Evolutionary conservation across 2,113 vertebrate genomes (phyloP).

Genomic region (Rallus limicola): DNA sequence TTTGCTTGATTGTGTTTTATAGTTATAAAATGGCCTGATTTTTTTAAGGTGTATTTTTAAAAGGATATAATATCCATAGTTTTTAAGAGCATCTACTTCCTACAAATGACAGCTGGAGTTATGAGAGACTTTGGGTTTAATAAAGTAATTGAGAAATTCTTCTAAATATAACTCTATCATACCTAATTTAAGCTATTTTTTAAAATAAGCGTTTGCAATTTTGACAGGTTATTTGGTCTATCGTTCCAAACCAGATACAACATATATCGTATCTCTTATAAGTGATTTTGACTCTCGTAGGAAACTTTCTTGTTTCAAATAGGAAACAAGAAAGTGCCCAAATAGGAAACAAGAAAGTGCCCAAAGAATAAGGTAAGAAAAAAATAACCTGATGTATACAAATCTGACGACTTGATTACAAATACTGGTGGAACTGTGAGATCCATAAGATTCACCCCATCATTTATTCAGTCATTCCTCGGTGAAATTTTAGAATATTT

Average conservation of each 20-base stretch:
- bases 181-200: neutral
- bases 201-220: neutral
- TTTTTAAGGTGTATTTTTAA: neutral
- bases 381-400: neutral
- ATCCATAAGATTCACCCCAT: neutral
- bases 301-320: too few relatives aligned
- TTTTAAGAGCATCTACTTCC: neutral
- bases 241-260: neutral
- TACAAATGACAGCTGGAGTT: neutral
- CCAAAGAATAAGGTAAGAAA: neutral
- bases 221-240: neutral
- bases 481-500: neutral
- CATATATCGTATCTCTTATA: neutral
- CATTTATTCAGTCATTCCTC: neutral
- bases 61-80: neutral
- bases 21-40: neutral
- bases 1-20: neutral
- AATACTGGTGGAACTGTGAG: neutral
- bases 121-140: neutral
- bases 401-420: neutral
- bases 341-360: neutral
- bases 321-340: neutral
- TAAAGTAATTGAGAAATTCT: neutral
- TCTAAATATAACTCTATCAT: neutral
- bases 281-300: neutral